Percentiles rank a stretch among this genome's conserved stretches.
These are phyloP conservation scores for Platysteira castanea DNA, from an alignment of 2,113 vertebrate genomes.

Conservation along the genomic window DNA sequence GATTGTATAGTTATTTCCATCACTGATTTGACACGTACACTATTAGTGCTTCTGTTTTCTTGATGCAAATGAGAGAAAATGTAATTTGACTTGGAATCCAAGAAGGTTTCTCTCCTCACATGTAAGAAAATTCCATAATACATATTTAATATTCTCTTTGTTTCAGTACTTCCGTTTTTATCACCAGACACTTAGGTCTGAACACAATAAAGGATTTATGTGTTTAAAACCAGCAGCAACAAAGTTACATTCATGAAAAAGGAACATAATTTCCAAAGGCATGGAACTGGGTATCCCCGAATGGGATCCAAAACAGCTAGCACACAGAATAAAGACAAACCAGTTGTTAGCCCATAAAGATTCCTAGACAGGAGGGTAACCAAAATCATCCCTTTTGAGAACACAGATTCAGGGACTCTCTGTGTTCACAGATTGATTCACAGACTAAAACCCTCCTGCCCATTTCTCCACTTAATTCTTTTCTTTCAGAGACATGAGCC, in stretches of 20 bases:
- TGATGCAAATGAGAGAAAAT: slow-evolving; percentile 4
- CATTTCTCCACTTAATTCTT: background rate
- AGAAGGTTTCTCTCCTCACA: background rate
- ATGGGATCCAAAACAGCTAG: background rate
- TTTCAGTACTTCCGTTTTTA: background rate
- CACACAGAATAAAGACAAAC: background rate
- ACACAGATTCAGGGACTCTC: background rate
- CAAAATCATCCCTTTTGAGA: background rate
- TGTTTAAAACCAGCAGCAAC: background rate
- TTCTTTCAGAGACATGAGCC: background rate
- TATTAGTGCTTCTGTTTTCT: slow-evolving; percentile 15
- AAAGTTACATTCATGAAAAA: background rate
- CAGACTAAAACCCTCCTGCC: background rate
- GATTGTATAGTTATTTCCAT: slow-evolving; percentile 20
- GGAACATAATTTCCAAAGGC: background rate
- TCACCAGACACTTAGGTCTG: background rate
- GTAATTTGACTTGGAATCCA: background rate
- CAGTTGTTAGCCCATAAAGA: background rate
- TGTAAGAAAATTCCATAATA: background rate
- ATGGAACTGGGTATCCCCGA: background rate
- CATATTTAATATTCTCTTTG: background rate
- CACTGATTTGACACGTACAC: background rate
- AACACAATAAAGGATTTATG: background rate
- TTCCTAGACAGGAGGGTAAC: background rate
- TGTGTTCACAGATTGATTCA: background rate